Conservation (phyloP, 1,140 invertebrate genomes). For the Drosophila grimshawi region DNA sequence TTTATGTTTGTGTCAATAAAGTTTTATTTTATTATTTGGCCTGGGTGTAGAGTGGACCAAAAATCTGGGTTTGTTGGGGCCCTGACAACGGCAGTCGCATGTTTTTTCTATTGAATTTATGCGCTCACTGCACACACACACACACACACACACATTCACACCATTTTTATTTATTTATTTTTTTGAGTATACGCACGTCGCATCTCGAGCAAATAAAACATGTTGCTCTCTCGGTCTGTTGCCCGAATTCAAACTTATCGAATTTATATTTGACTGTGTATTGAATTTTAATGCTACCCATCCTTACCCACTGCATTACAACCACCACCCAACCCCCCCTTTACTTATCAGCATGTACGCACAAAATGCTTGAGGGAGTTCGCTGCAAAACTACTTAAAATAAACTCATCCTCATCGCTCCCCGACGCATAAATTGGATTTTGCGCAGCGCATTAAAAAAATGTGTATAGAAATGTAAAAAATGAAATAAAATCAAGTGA, state of each 20-base stretch:
- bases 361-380: conserved; percentile 65
- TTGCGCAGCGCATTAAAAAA: conserved; percentile 37
- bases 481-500: conserved; percentile 17
- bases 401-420: conserved; percentile 60
- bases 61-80: too few relatives aligned
- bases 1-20: conserved; percentile 81
- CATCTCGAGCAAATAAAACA: conserved; percentile 69
- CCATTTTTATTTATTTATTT: neutral
- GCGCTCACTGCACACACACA: conserved; percentile 27
- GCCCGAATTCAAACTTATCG: conserved; percentile 73
- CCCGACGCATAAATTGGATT: conserved; percentile 69
- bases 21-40: conserved; percentile 78
- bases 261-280: conserved; percentile 78
- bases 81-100: conserved; percentile 58
- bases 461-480: conserved; percentile 1
- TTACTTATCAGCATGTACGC: conserved; percentile 50
- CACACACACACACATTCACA: conserved; percentile 16
- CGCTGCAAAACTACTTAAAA: conserved; percentile 76
- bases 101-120: conserved; percentile 76
- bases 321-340: neutral
- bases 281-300: conserved; percentile 74
- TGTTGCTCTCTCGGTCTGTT: conserved; percentile 64
- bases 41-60: neutral
- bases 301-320: neutral
- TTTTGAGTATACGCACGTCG: conserved; percentile 58